phyloP scores from a whole-genome alignment of 2,888 invertebrate species.

The Xylota sylvarum region DNA sequence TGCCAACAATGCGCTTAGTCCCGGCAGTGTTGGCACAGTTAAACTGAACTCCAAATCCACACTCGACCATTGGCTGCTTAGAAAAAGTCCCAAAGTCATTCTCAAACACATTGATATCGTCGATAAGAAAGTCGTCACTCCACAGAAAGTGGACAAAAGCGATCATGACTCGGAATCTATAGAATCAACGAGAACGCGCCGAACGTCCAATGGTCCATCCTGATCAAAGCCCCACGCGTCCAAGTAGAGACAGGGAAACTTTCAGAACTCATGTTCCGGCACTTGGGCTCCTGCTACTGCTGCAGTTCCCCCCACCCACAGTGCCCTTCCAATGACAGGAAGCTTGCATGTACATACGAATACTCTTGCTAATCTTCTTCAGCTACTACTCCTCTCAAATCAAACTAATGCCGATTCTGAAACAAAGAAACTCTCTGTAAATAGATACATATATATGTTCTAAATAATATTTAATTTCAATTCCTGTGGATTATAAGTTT shows the following conservation, averaged over 20 bases:
- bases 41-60: conserved; percentile 77
- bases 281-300: conserved; percentile 8
- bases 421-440: conserved; percentile 49
- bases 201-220: conserved; percentile 64
- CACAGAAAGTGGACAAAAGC: neutral
- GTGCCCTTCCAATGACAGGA: conserved; percentile 15
- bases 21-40: conserved; percentile 1
- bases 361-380: conserved; percentile 30
- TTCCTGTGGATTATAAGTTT: conserved; percentile 60
- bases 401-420: conserved; percentile 26
- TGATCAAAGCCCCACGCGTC: conserved; percentile 52
- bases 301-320: neutral
- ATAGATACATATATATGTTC: conserved; percentile 45
- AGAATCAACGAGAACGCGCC: conserved; percentile 44
- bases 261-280: conserved; percentile 8
- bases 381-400: conserved; percentile 20
- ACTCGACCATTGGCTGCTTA: conserved; percentile 82
- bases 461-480: conserved; percentile 30
- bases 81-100: conserved; percentile 80
- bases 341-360: conserved; percentile 37
- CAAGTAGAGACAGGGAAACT: conserved; percentile 40
- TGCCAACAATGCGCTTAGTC: conserved; percentile 28
- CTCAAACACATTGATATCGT: conserved; percentile 70
- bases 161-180: conserved; percentile 24
- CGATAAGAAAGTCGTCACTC: conserved; percentile 19